phyloP scores from a whole-genome alignment of 2,113 vertebrate species.

The Lepisosteus oculatus region DNA sequence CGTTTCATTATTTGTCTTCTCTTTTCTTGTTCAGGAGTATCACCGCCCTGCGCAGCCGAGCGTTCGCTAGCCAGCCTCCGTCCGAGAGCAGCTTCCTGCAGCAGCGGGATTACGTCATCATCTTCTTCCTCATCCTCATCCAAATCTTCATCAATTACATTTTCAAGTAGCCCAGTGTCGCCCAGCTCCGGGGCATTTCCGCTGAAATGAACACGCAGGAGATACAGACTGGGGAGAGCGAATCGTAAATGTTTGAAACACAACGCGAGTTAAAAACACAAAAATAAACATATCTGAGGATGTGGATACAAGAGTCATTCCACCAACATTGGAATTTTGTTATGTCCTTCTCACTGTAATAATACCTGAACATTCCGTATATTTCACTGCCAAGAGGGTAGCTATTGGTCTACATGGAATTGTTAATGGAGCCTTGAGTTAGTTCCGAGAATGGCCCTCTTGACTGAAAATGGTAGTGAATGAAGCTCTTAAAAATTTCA shows the following conservation, averaged over 20 bases:
- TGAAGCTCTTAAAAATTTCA: too few species aligned
- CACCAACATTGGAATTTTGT: background rate
- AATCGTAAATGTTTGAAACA: too few species aligned
- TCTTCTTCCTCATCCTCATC: constrained; percentile 82
- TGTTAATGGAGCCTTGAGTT: background rate
- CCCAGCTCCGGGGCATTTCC: background rate
- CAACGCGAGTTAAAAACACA: too few species aligned
- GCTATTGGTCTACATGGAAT: too few species aligned
- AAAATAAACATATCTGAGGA: background rate
- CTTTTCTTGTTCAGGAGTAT: constrained; percentile 77
- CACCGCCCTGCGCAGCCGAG: constrained; percentile 75
- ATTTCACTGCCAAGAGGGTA: background rate
- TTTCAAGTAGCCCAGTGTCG: constrained; percentile 78
- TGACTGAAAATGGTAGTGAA: too few species aligned
- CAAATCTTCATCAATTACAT: constrained; percentile 89
- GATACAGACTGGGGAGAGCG: too few species aligned
- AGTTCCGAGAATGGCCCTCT: background rate
- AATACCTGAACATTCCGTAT: constrained; percentile 2
- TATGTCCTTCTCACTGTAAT: constrained; percentile 1
- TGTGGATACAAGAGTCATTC: background rate
- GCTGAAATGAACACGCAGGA: background rate
- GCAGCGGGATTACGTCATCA: constrained; percentile 86
- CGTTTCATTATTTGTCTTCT: background rate
- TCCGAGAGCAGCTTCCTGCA: constrained; percentile 81
- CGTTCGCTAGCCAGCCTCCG: constrained; percentile 55